A percentile compares a stretch with the other conserved stretches of the same genome.
phyloP scores from a whole-genome alignment of 2,797 vertebrate genomes.

The Cuniculus paca region DNA sequence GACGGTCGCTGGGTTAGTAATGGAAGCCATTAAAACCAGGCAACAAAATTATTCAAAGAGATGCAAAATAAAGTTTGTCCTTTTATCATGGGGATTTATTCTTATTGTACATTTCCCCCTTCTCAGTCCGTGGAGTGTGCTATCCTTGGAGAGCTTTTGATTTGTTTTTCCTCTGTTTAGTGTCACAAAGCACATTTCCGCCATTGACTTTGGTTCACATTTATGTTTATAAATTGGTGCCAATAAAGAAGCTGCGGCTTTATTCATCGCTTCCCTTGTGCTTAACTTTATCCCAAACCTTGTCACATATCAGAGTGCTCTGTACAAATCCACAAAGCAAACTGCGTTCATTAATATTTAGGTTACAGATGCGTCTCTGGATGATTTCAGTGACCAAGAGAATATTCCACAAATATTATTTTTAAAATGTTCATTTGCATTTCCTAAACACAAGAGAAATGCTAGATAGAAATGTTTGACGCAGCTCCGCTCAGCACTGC shows the following conservation, averaged over 20 bases:
- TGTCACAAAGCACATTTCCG: not conserved
- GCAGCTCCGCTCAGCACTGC: fast-evolving
- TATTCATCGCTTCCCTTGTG: not conserved
- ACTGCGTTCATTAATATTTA: not conserved
- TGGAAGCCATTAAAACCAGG: not conserved
- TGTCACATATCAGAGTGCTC: not conserved
- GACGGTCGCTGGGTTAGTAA: not conserved
- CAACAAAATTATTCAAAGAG: not conserved
- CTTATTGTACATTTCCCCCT: not conserved
- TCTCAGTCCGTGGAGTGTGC: not conserved
- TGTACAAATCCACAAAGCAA: not conserved
- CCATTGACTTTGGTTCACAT: not conserved
- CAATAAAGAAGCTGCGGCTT: not conserved
- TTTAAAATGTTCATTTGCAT: not conserved
- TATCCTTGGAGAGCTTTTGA: not conserved
- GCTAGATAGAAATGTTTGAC: fast-evolving
- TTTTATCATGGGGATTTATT: not conserved
- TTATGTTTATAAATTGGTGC: not conserved
- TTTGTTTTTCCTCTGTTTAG: not conserved
- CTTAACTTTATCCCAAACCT: not conserved
- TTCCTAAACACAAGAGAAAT: not conserved
- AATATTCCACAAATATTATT: not conserved
- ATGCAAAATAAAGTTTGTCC: not conserved
- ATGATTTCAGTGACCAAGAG: not conserved
- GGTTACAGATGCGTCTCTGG: not conserved